phyloP scores from a whole-genome alignment of 2,888 invertebrate genomes.

The Diarsia rubi region DNA sequence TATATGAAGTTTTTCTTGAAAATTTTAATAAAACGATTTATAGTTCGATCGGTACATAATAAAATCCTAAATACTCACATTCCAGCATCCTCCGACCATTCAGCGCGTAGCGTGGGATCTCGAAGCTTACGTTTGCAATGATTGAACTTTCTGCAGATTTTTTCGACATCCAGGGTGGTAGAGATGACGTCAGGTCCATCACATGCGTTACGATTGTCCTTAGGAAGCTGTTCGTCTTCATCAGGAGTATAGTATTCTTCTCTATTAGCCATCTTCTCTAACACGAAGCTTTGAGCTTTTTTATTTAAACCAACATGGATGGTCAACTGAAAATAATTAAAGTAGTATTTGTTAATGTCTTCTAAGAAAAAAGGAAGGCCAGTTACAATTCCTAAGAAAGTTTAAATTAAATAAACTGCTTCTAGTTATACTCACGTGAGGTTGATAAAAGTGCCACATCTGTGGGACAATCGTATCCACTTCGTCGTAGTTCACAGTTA shows the following conservation, averaged over 20 bases:
- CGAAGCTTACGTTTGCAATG: background rate
- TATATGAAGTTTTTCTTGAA: too few relatives aligned
- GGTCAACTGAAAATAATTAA: constrained; percentile 11
- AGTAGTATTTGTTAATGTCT: background rate
- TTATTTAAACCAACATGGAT: constrained; percentile 8
- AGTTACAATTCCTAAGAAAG: too few relatives aligned
- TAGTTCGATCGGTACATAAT: background rate
- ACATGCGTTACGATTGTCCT: background rate
- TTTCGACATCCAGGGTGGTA: background rate
- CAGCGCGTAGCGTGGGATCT: background rate
- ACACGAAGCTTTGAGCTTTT: background rate
- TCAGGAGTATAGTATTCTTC: background rate
- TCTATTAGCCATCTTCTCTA: background rate
- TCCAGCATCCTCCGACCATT: background rate
- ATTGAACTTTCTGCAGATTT: constrained; percentile 4
- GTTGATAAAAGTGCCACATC: constrained; percentile 12
- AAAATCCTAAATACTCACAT: background rate
- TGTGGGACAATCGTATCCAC: background rate
- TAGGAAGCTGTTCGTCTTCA: background rate
- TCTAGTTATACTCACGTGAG: constrained; percentile 39
- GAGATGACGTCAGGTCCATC: background rate
- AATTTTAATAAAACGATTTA: background rate
- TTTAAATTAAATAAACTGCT: too few relatives aligned
- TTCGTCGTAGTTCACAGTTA: constrained; percentile 12
- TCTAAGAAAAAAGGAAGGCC: too few relatives aligned